A percentile compares a stretch with the other conserved stretches of the same genome.
phyloP scores from a whole-genome alignment of 2,797 vertebrate species.

The Anguilla anguilla region DNA sequence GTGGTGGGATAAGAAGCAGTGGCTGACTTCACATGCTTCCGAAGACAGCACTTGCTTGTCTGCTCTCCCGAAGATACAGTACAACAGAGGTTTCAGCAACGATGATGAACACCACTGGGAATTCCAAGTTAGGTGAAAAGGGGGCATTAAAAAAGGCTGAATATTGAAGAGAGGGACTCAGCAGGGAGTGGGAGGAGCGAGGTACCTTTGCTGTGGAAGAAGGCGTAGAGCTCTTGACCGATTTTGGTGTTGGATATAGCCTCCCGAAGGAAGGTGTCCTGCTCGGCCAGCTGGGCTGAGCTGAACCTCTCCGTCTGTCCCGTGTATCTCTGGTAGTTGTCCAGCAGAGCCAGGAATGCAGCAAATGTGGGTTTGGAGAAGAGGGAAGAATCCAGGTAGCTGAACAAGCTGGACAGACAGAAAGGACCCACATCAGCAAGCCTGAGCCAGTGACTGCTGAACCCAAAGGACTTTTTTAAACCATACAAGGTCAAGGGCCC shows the following conservation, averaged over 20 bases:
- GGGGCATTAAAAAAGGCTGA: not conserved
- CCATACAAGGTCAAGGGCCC: not conserved
- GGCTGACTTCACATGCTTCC: not conserved
- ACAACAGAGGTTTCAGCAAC: not conserved
- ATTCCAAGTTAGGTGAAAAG: not conserved
- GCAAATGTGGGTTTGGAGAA: slow-evolving; percentile 76
- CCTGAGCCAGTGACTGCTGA: not conserved
- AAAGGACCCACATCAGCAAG: not conserved
- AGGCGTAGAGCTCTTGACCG: slow-evolving; percentile 71
- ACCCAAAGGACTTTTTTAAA: not conserved
- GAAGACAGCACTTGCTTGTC: not conserved
- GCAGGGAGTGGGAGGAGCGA: not conserved
- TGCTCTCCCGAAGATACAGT: not conserved
- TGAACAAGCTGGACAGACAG: slow-evolving; percentile 68
- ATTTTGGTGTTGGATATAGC: slow-evolving; percentile 73
- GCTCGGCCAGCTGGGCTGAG: slow-evolving; percentile 68
- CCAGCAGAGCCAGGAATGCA: slow-evolving; percentile 68
- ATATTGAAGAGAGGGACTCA: not conserved
- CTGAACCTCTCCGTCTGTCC: slow-evolving; percentile 67
- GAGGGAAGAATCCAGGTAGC: slow-evolving; percentile 61
- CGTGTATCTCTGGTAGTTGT: slow-evolving; percentile 76
- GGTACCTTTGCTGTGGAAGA: slow-evolving; percentile 74
- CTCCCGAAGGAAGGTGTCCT: slow-evolving; percentile 70
- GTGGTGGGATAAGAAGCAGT: not conserved
- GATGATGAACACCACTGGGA: not conserved